phyloP scores from a whole-genome alignment of 2,888 invertebrate species.

The Augochlorella aurata region DNA sequence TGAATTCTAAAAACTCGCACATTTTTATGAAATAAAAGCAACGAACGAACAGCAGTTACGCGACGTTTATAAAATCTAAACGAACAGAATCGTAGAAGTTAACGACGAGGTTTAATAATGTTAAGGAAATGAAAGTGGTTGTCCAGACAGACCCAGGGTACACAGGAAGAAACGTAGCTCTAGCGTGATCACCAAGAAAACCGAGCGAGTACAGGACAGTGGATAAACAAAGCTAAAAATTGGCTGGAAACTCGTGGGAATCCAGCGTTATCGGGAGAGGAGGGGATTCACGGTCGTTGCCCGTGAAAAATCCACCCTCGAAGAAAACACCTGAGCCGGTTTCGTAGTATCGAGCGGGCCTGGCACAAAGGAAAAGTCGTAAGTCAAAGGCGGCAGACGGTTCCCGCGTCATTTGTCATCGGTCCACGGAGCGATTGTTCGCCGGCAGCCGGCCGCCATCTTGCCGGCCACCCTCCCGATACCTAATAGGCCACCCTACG shows the following conservation, averaged over 20 bases:
- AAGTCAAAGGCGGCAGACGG: constrained; percentile 70
- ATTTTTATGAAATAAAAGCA: no score
- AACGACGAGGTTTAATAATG: no score
- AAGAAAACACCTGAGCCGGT: constrained; percentile 68
- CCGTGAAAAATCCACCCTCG: constrained; percentile 59
- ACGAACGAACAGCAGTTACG: no score
- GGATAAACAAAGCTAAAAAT: neutral
- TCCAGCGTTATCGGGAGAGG: neutral
- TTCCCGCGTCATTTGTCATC: constrained; percentile 78
- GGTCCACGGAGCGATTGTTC: constrained; percentile 75
- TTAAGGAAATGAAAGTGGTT: neutral
- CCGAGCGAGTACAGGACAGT: neutral
- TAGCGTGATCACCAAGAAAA: neutral
- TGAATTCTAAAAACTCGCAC: no score
- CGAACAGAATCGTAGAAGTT: no score
- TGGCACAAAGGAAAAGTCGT: constrained; percentile 69
- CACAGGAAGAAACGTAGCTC: neutral
- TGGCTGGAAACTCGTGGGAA: neutral
- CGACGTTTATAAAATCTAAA: no score
- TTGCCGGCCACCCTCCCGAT: constrained; percentile 68
- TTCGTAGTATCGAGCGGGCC: constrained; percentile 58
- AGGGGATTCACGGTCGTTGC: constrained; percentile 21
- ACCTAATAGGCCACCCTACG: constrained; percentile 72
- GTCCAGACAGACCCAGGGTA: neutral
- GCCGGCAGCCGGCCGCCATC: constrained; percentile 71